A percentile compares a stretch with the other conserved stretches of the same genome.
Evolutionary conservation across 2,888 invertebrate genomes (phyloP).

Genomic region (Platycheirus albimanus): DNA sequence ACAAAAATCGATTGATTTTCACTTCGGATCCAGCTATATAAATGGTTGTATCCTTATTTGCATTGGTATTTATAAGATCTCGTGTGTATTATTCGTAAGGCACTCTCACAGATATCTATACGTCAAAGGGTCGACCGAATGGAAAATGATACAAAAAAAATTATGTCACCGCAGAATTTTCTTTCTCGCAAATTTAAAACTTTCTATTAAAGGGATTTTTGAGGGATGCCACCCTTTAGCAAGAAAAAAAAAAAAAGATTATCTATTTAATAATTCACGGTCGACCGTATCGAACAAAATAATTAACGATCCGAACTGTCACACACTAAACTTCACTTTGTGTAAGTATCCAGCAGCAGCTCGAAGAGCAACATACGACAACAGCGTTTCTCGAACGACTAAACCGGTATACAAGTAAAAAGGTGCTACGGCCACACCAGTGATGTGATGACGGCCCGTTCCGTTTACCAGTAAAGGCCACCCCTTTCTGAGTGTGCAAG

Average conservation of each 20-base stretch:
- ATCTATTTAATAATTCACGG: conserved; percentile 4
- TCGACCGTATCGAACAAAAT: conserved; percentile 38
- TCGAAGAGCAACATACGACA: conserved; percentile 73
- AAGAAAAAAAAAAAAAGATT: conserved; percentile 17
- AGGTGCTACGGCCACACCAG: conserved; percentile 69
- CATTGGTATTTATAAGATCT: conserved; percentile 57
- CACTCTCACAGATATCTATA: conserved; percentile 68
- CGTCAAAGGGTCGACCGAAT: conserved; percentile 55
- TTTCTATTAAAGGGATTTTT: conserved; percentile 1
- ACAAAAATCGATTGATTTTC: conserved; percentile 60
- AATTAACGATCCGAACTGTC: conserved; percentile 60
- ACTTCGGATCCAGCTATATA: conserved; percentile 33
- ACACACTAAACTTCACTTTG: conserved; percentile 66
- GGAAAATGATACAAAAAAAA: conserved; percentile 5
- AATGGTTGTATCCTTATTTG: conserved; percentile 68
- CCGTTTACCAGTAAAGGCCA: conserved; percentile 56
- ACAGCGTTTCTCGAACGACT: conserved; percentile 82
- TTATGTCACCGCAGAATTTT: conserved; percentile 56
- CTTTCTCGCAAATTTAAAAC: conserved; percentile 1
- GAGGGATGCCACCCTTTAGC: conserved; percentile 37
- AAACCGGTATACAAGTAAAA: conserved; percentile 78
- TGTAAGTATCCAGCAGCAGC: conserved; percentile 74
- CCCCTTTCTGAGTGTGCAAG: conserved; percentile 59
- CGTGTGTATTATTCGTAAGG: conserved; percentile 57
- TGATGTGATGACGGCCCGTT: conserved; percentile 52